Evolutionary conservation across 2,888 invertebrate species (phyloP).

Genomic region (Notodonta ziczac): DNA sequence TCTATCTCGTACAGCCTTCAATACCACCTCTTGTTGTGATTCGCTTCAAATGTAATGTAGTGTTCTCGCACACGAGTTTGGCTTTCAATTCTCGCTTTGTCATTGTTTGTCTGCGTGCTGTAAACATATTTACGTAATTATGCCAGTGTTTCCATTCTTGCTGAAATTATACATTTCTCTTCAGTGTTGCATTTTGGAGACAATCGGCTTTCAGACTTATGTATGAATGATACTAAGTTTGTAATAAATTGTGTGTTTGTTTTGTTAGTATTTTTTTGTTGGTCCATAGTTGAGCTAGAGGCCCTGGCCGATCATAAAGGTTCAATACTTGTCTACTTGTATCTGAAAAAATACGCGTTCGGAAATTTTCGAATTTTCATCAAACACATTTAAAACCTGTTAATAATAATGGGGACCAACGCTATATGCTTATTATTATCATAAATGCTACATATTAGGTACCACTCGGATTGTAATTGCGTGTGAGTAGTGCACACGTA

Average conservation of each 20-base stretch:
- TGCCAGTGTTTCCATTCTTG: neutral
- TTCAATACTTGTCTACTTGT: too few species aligned
- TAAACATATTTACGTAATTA: slow-evolving; percentile 5
- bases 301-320: too few species aligned
- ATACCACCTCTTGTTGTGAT: slow-evolving; percentile 2
- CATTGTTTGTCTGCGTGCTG: neutral
- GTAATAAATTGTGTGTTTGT: too few species aligned
- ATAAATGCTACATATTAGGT: too few species aligned
- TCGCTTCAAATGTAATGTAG: slow-evolving; percentile 3
- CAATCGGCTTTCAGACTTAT: neutral
- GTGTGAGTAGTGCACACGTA: neutral
- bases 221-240: too few species aligned
- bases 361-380: too few species aligned
- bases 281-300: too few species aligned
- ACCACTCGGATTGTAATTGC: neutral
- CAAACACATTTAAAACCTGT: too few species aligned
- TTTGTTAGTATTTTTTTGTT: too few species aligned
- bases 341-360: too few species aligned
- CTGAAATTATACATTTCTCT: neutral
- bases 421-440: too few species aligned
- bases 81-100: slow-evolving; percentile 4
- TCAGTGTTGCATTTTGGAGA: neutral
- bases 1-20: neutral
- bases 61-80: slow-evolving; percentile 4
- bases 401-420: too few species aligned